These are phyloP conservation scores for Indicator indicator DNA, from an alignment of 2,113 vertebrate genomes.

Conservation along the genomic window DNA sequence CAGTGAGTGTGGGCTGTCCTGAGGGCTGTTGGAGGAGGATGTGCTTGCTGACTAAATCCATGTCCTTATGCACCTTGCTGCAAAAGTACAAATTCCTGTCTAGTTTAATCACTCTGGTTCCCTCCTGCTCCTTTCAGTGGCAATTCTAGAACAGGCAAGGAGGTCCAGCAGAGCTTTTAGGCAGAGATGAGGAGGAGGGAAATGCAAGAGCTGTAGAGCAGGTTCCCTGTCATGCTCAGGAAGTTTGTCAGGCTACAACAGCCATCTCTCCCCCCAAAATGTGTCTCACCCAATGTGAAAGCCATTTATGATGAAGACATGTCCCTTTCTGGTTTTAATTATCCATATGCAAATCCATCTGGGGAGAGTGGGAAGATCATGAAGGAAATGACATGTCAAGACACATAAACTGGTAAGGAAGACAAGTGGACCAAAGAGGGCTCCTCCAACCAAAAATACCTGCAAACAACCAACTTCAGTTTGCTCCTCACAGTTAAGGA, in stretches of 20 bases:
- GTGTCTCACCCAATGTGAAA: not conserved
- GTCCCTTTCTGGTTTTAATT: not conserved
- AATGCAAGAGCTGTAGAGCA: not conserved
- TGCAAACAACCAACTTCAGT: not conserved
- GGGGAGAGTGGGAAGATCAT: not conserved
- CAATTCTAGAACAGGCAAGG: not conserved
- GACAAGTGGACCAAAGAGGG: not conserved
- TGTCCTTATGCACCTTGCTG: not conserved
- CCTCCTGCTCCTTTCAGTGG: not conserved
- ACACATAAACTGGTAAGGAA: conserved; percentile 10
- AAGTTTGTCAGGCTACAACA: not conserved
- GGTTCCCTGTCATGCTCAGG: not conserved
- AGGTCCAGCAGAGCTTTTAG: not conserved
- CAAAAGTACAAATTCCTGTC: not conserved
- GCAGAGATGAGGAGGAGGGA: not conserved
- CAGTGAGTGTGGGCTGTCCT: not conserved
- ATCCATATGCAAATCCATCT: not conserved
- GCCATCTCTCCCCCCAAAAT: not conserved
- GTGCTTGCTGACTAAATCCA: not conserved
- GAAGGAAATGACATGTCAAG: conserved; percentile 31
- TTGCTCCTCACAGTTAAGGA: not conserved
- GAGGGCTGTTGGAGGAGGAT: not conserved
- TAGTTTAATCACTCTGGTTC: not conserved
- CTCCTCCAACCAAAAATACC: conserved; percentile 7
- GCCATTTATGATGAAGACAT: not conserved